Evolutionary conservation across 1,140 invertebrate genomes (phyloP), one percentile per base, ranked within the genome.

Genomic region (Chlorops oryzae): DNA sequence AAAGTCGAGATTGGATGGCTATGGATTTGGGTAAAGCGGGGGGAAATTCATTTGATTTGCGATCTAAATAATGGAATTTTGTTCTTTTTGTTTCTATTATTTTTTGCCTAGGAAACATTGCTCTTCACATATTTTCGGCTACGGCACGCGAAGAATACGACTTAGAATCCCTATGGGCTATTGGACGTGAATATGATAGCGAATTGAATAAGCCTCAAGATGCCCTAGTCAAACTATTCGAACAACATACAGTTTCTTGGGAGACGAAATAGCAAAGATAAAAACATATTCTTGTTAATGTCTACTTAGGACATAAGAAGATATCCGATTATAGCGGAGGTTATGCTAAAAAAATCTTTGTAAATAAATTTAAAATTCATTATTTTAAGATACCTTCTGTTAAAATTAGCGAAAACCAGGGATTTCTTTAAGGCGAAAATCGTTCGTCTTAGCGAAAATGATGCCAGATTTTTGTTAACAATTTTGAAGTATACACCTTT

Each of bases 91-190:
- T 12, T 17, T 39, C 20, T 3, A 23, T 15, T n/a, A n/a, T n/a
- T n/a, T 54, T 58, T 59, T 37, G 73, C 79, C 24, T 63, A 88
- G 86, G 86, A 45, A 95, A 96, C 65, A 95, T 96, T 56, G 85
- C 85, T 2, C 63, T 96, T n/a, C 92, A 97, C 62, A 80, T 96
- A 54, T 92, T 96, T 72, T 82, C 81, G 22, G 69, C 77, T 5
- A 74, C 83, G 59, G 76, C 79, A 6, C 77, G 93, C 59, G 65
- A 80, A 54, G 63, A 76, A 35, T 94, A 92, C 70, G 92, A 96
- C 75, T 75, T 97, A 48, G 93, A 97, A 75, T 86, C 85, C 6
- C 71, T 96, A 18, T 97, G 93, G 93, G 78, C 86, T 39, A 80
- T 94, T 28, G 92, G 92, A 7, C 67, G 80, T 2, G 74, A 90